phyloP scores from a whole-genome alignment of 2,797 vertebrate species.

The Novumbra hubbsi region DNA sequence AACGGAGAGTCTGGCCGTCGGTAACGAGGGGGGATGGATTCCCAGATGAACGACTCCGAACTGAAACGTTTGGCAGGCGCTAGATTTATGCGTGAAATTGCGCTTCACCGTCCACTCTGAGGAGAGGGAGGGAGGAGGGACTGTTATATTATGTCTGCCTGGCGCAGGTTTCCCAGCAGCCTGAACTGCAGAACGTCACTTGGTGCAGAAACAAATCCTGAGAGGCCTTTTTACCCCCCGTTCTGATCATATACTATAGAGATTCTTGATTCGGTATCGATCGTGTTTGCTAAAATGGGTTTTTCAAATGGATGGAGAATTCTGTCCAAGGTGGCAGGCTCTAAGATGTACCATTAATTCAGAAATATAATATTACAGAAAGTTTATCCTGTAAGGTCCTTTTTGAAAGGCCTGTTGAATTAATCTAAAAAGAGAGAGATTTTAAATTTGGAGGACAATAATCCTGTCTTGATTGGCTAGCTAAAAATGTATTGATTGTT shows the following conservation, averaged over 20 bases:
- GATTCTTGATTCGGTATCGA: neutral
- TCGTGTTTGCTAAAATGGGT: neutral
- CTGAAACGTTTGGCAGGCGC: constrained; percentile 22
- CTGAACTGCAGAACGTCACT: neutral
- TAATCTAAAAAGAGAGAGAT: neutral
- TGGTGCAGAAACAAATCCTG: neutral
- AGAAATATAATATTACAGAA: neutral
- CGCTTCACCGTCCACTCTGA: constrained; percentile 9
- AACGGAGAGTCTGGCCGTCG: constrained; percentile 32
- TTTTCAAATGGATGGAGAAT: neutral
- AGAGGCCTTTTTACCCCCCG: neutral
- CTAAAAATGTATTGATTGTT: constrained; percentile 2
- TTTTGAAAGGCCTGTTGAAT: too few species aligned
- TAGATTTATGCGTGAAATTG: constrained; percentile 36
- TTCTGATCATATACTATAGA: neutral
- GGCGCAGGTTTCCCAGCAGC: neutral
- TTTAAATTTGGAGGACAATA: neutral
- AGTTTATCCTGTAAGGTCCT: too few species aligned
- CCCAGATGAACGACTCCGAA: constrained; percentile 35
- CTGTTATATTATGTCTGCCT: constrained; percentile 8
- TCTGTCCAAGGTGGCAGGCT: neutral
- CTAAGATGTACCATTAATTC: neutral
- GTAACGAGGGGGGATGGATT: constrained; percentile 9
- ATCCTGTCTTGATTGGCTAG: neutral
- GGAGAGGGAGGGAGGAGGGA: neutral